Evolutionary conservation across 2,113 vertebrate genomes (phyloP), one percentile per base, ranked within the genome.

Genomic region (Penelope pileata): DNA sequence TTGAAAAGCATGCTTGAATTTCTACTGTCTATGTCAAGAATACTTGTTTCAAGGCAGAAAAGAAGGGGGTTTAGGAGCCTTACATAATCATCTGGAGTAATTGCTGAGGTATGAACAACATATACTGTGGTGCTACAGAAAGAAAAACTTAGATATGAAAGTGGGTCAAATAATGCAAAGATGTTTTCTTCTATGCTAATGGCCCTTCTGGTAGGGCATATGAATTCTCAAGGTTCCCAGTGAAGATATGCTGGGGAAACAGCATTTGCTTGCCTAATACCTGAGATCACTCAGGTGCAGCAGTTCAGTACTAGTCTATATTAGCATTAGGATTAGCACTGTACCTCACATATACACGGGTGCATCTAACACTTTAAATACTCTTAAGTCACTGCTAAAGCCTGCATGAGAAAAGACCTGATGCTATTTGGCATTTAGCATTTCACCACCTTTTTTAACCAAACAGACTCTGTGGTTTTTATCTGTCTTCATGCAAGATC

Each of bases 51-150:
- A 86, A 51, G 50, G 64, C 76, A 90, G 17, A 83, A 48, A n/a
- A 86, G 72, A 91, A 66, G 73, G 70, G 24, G 38, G 24, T 36
- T 34, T 73, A 64, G 32, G 59, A 94, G 34, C 60, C 47, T 95
- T 88, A 86, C 12, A 23, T 91, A 94, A 91, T 83, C 38, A 74
- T 73, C 88, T 90, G 50, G 75, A 96, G 87, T 93, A 91, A 94
- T 47, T 79, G 78, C 74, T 91, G 17, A 86, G 90, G 85, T 90
- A 91, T 83, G 90, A 93, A 29, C 27, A 83, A 70, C 40, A 9
- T 73, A 58, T 48, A 42, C 68, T 91, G 34, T 54, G 13, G 73
- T 75, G 87, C 82, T 82, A n/a, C 12, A 64, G 75, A 68, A 69
- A 24, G 19, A 38, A 94, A 88, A 86, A 36, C 85, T 88, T 78